phyloP scores from a whole-genome alignment of 2,888 invertebrate genomes.

The Serrognathus titanus region DNA sequence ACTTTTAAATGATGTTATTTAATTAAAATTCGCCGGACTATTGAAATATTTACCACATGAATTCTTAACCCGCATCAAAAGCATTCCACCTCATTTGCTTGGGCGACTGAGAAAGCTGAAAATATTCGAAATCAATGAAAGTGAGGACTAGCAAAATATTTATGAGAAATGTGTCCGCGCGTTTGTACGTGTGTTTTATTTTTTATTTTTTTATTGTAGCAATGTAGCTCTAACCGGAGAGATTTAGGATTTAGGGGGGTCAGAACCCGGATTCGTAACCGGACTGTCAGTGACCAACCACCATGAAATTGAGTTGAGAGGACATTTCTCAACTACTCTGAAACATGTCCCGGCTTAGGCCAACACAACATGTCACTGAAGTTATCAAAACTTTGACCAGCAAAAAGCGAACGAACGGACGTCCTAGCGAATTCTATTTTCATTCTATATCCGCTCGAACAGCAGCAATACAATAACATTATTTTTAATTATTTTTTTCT shows the following conservation, averaged over 20 bases:
- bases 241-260: conserved; percentile 20
- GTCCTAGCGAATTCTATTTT: conserved; percentile 1
- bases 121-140: conserved; percentile 1
- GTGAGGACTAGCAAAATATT: conserved; percentile 4
- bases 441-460: background rate
- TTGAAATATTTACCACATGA: too few relatives aligned
- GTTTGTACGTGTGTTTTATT: background rate
- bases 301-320: conserved; percentile 45
- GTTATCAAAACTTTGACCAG: conserved; percentile 34
- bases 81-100: too few relatives aligned
- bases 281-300: conserved; percentile 41
- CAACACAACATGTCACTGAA: conserved; percentile 27
- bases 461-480: too few relatives aligned
- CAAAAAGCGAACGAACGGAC: conserved; percentile 9
- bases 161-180: background rate
- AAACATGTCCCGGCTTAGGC: conserved; percentile 16
- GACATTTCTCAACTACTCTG: conserved; percentile 40
- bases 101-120: background rate
- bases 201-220: conserved; percentile 10
- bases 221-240: conserved; percentile 12
- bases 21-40: too few relatives aligned
- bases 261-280: conserved; percentile 26
- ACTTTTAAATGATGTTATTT: too few relatives aligned
- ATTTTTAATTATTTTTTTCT: too few relatives aligned
- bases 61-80: too few relatives aligned